Evolutionary conservation across 2,113 vertebrate species (phyloP), one percentile per base, ranked within the genome.

Genomic region (Formicarius rufipectus): DNA sequence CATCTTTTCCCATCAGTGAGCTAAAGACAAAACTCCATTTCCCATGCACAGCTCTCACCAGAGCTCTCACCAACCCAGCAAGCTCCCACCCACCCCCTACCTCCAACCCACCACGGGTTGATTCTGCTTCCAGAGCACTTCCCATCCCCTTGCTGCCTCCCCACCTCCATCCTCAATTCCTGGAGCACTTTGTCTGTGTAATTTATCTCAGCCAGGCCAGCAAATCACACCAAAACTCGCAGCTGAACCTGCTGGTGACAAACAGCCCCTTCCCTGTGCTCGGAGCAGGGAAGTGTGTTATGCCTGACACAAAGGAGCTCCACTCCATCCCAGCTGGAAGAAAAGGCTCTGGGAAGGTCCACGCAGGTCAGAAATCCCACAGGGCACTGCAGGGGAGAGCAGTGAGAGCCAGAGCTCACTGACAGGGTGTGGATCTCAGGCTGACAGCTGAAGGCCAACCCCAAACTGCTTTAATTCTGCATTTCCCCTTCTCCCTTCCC

Each of bases 311-410:
- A 8, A 16, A 22, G 79, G 62, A 75, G 56, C 56, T 39, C 28
- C 42, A 25, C 14, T 37, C 25, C 10, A 0, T 45, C 25, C 35
- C 73, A 59, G 55, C 14, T 0, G 0, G 0, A 7, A 39, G 60
- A 50, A 22, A 52, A 50, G 27, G 59, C 31, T 55, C 2, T 18
- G 59, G 47, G 20, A 72, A 45, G 42, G 50, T 7, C 40, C 0
- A 0, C 12, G 22, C 16, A 47, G 35, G 5, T 17, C 44, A 56
- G 74, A 16, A 47, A 58, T 35, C 1, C 2, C 15, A 1, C 24
- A 39, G 49, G 37, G n/a, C 42, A 11, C n/a, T 18, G 45, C 15
- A 10, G 37, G 9, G 2, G 75, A 10, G 16, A 16, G 42, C 12
- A 25, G 5, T 2, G n/a, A 50, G 56, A 67, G 68, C 33, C 74